A percentile compares a stretch with the other conserved stretches of the same genome.
phyloP scores from a whole-genome alignment of 2,113 vertebrate genomes.

The Dryoscopus gambensis region DNA sequence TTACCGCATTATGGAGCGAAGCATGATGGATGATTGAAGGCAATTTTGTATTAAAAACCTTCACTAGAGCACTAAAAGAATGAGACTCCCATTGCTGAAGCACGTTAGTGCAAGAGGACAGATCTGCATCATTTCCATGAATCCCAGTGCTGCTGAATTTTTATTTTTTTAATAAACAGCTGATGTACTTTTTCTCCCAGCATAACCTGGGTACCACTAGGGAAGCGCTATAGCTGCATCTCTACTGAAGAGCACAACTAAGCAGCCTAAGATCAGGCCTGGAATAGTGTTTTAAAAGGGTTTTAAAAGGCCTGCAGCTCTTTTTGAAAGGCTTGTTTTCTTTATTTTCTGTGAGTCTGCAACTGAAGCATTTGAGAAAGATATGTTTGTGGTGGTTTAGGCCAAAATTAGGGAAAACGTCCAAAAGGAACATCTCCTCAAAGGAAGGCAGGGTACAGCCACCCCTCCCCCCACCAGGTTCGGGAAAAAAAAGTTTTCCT shows the following conservation, averaged over 20 bases:
- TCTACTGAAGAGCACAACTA: not conserved
- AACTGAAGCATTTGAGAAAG: not conserved
- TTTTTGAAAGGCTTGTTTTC: not conserved
- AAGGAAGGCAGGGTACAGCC: too few species aligned
- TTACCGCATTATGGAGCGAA: not conserved
- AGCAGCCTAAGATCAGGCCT: not conserved
- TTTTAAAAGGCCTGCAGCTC: not conserved
- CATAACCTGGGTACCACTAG: not conserved
- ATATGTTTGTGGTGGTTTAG: too few species aligned
- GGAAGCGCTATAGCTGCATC: not conserved
- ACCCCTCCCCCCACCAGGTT: too few species aligned
- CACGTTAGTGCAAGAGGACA: not conserved
- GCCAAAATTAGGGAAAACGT: too few species aligned
- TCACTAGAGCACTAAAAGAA: not conserved
- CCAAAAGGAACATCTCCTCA: too few species aligned
- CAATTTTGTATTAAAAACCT: not conserved
- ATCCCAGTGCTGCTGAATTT: not conserved
- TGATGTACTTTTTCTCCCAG: not conserved
- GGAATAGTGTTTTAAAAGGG: not conserved
- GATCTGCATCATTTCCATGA: not conserved
- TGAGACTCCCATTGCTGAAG: not conserved
- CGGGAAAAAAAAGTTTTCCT: too few species aligned
- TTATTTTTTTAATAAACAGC: not conserved
- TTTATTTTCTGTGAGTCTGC: not conserved
- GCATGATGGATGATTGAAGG: not conserved